Base-by-base conservation (phyloP, 2,113 vertebrate species). In the Arothron firmamentum region DNA sequence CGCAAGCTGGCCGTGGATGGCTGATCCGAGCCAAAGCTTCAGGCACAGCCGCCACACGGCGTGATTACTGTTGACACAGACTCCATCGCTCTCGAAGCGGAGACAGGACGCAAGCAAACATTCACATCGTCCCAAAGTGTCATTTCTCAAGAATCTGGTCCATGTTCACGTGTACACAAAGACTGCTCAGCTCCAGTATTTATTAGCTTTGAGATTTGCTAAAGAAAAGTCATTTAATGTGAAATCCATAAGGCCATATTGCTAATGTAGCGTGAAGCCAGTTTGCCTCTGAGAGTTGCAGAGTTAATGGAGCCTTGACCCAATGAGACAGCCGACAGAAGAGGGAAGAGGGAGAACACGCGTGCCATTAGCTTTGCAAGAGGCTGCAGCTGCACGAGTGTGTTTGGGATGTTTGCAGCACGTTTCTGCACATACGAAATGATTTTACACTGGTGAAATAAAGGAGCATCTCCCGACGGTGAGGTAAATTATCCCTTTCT, bases 11-110 rank as follows among this genome's bases (percentile, higher is more conserved):
- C 65, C 65, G 53, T 42, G 75, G 74, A 72, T 80, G 79, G 84
- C 79, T 79, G 85, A 86, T 76, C 84, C 70, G 78, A 70, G 70
- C 75, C 79, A 84, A 77, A 62, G 66, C 81, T 80, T 71, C 75
- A 70, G 85, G 72, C 72, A 5, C 56, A 72, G 84, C 85, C 88
- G 75, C 81, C 86, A 85, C 78, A 79, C 56, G 67, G 46, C 56
- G 67, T 83, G 80, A 87, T 85, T 83, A 81, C 78, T 64, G 71
- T 74, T 84, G 73, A 81, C 80, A 71, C 72, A 75, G 73, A 63
- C 79, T 70, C 75, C 73, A 79, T 80, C 68, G 60, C 58, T 28
- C 53, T 63, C 69, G 53, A 62, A 62, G 62, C 58, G 21, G 7
- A 56, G 69, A 78, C 62, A 66, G 52, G 46, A 23, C 23, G 15